Base-by-base conservation (phyloP, 2,797 vertebrate genomes). In the Anguilla pacifica region DNA sequence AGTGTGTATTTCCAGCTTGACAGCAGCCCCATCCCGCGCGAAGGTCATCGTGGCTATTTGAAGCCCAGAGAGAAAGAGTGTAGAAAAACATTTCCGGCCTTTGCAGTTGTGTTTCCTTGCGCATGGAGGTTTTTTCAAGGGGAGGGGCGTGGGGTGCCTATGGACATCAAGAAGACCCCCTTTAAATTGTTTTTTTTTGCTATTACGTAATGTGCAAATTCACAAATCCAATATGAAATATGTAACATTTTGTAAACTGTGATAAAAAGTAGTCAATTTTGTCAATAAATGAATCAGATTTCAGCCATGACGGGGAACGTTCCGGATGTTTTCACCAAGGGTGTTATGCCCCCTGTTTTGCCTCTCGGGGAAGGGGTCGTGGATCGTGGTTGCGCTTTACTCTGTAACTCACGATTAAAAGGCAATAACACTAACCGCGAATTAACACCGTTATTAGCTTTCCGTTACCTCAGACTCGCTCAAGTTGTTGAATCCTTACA, bases 71-170 rank as follows among this genome's bases (percentile, higher is more conserved):
- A 74, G 70, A 74, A 4, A 67, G 61, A n/a, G 77, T 6, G 39
- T 39, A 25, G 22, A 10, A 82, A 83, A 53, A 31, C 25, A 55
- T 84, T 57, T 84, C 83, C 83, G 57, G 83, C 83, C 28, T 84
- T 35, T 35, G n/a, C 53, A 31, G 15, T 35, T 35, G 25, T 59
- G 83, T 57, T 84, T 84, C 49, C 53, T 57, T 57, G 13, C n/a
- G 17, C n/a, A 35, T n/a, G 51, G 83, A 51, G 17, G 81, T 57
- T 84, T 84, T 35, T 84, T 2, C 31, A 19, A 10, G 81, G 43
- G 57, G 57, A 59, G 81, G 13, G 77, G 77, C 49, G 35, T 46
- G 31, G 77, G 17, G 28, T 31, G 28, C 35, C 13, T 10, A 49
- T 39, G 49, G 7, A 46, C 57, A 59, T 22, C 2, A 59, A 59